Evolutionary conservation across 2,113 vertebrate species (phyloP).

Genomic region (Rutilus rutilus): DNA sequence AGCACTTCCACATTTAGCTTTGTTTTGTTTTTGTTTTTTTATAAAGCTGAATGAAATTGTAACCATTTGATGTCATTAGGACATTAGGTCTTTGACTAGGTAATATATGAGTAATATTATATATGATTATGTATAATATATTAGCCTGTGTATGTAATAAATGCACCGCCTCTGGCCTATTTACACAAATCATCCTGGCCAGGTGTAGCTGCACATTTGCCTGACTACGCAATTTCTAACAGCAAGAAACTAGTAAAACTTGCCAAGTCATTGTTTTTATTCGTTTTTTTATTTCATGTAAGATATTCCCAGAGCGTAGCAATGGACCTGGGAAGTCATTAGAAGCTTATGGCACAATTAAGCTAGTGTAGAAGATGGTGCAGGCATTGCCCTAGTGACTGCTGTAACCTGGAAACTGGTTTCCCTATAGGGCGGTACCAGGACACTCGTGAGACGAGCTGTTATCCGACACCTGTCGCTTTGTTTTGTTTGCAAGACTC

Average conservation of each 20-base stretch:
- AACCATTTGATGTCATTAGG: neutral
- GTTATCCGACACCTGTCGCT: conserved; percentile 74
- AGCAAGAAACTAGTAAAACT: conserved; percentile 17
- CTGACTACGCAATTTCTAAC: conserved; percentile 19
- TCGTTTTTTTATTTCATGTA: neutral
- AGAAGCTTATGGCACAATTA: conserved; percentile 30
- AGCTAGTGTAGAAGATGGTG: neutral
- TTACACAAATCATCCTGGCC: neutral
- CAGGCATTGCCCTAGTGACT: conserved; percentile 29
- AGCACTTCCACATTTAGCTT: neutral
- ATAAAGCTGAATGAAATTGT: neutral
- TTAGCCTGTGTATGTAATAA: neutral
- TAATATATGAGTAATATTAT: no score
- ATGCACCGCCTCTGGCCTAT: neutral
- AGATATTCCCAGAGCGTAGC: neutral
- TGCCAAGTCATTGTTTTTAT: conserved; percentile 45
- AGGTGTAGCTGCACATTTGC: conserved; percentile 46
- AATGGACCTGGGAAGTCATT: conserved; percentile 26
- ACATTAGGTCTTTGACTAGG: no score
- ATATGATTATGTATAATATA: no score
- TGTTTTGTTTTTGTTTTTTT: conserved; percentile 6
- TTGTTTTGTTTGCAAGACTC: conserved; percentile 63
- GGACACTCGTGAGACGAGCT: conserved; percentile 60
- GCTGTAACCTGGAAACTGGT: conserved; percentile 52
- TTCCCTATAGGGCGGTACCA: conserved; percentile 51